These are phyloP conservation scores for Mesochorus sp. DNA, from an alignment of 2,888 invertebrate species.

Conservation along the genomic window DNA sequence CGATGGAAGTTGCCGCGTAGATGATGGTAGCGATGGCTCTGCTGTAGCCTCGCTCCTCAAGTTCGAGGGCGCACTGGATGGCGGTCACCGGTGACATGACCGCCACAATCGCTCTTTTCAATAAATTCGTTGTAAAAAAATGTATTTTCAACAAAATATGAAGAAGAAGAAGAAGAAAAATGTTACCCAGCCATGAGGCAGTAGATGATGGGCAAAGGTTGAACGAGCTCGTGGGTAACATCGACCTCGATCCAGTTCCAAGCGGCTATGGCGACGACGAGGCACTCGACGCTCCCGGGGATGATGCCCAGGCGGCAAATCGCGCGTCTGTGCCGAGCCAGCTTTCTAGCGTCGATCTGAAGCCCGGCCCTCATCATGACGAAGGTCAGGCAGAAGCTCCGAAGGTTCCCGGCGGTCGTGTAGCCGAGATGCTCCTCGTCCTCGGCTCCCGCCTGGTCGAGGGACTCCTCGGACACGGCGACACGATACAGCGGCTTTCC, in stretches of 20 bases:
- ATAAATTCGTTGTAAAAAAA: neutral
- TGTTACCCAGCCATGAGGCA: slow-evolving; percentile 48
- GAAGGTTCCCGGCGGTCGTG: slow-evolving; percentile 34
- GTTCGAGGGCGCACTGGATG: slow-evolving; percentile 57
- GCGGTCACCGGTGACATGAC: slow-evolving; percentile 60
- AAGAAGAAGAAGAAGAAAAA: too few species aligned
- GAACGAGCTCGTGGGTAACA: slow-evolving; percentile 17
- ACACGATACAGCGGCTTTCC: slow-evolving; percentile 55
- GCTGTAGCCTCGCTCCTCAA: slow-evolving; percentile 84
- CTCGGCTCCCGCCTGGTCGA: neutral
- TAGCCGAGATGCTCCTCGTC: slow-evolving; percentile 29
- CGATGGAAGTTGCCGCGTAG: slow-evolving; percentile 87
- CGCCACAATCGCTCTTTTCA: slow-evolving; percentile 54
- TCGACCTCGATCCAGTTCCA: slow-evolving; percentile 55
- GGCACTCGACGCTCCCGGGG: slow-evolving; percentile 54
- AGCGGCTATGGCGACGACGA: slow-evolving; percentile 48
- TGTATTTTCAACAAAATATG: too few species aligned
- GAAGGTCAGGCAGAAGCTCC: slow-evolving; percentile 58
- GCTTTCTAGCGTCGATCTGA: slow-evolving; percentile 56
- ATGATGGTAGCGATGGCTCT: slow-evolving; percentile 89
- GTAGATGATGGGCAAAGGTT: slow-evolving; percentile 47
- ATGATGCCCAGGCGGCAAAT: slow-evolving; percentile 52
- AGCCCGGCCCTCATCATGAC: slow-evolving; percentile 58
- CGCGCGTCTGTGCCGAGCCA: slow-evolving; percentile 42
- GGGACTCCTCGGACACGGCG: neutral